Percentiles rank a stretch among this genome's conserved stretches.
These are phyloP conservation scores for Hydraecia micacea DNA, from an alignment of 2,888 invertebrate genomes.

Conservation along the genomic window DNA sequence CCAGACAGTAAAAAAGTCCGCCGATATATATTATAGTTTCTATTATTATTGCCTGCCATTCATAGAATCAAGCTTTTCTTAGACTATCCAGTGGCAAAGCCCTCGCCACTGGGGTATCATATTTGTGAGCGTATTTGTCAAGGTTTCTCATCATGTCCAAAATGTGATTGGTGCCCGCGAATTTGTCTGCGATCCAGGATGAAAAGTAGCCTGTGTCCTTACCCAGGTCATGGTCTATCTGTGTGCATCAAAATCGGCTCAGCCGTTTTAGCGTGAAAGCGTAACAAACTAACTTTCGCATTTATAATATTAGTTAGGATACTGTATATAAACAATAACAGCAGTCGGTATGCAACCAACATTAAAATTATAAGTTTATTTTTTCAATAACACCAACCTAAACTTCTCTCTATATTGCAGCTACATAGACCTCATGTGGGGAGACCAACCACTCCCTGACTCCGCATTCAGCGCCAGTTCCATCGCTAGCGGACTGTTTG, in stretches of 20 bases:
- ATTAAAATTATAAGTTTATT: background rate
- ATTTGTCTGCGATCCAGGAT: too few species aligned
- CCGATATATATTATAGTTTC: too few species aligned
- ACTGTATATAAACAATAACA: background rate
- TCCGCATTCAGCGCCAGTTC: slow-evolving; percentile 91
- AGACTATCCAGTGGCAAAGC: background rate
- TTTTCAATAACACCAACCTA: background rate
- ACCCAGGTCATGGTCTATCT: too few species aligned
- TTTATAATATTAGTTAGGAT: too few species aligned
- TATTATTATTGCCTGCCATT: background rate
- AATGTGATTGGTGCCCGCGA: background rate
- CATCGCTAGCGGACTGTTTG: slow-evolving; percentile 81
- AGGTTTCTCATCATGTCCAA: background rate
- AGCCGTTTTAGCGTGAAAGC: too few species aligned
- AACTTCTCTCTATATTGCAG: slow-evolving; percentile 58
- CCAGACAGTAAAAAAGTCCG: too few species aligned
- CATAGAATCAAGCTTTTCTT: background rate
- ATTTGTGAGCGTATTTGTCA: background rate
- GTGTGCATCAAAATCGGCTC: too few species aligned
- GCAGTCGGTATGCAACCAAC: background rate
- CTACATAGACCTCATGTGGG: slow-evolving; percentile 83
- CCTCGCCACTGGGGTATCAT: background rate
- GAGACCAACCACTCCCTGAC: slow-evolving; percentile 86
- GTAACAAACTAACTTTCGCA: too few species aligned
- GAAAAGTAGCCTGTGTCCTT: too few species aligned